Evolutionary conservation across 1,140 invertebrate species (phyloP), one percentile per base, ranked within the genome.

Genomic region (Neodiprion virginianus): DNA sequence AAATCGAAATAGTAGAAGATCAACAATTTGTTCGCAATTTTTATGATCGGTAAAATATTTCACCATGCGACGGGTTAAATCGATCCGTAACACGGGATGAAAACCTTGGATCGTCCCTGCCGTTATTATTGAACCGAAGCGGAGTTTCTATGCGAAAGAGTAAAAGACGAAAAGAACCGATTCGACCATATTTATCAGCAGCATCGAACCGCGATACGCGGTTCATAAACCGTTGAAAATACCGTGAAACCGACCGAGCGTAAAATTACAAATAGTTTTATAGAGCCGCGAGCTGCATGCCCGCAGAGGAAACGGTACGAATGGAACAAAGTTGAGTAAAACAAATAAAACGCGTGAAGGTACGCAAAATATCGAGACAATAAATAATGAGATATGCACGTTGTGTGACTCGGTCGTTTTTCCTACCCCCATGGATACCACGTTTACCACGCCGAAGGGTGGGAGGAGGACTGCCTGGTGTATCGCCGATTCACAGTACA

Each of bases 321-420:
- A 17, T 61, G 53, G 53, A 61, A 61, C 53, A 12, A 61, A 17
- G 8, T 61, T 61, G n/a, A 61, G n/a, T 8, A 61, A 61, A 61
- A 17, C 53, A 61, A 61, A 61, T 61, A 61, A 61, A 61, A 12
- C n/a, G n/a, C n/a, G 28, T 40, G 5, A 40, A 40, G 28, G 28
- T 40, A 4, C 53, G 53, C 53, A 17, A 61, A 61, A 12, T 61
- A 14, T 61, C 11, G 53, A 61, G 53, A 61, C n/a, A 61, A 61
- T 61, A 61, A 61, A 61, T 61, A 61, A 61, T 61, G 53, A 61
- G 53, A 61, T 61, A 17, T 61, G 53, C 53, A 61, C 53, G 53
- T 17, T 53, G 10, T 2, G 50, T 10, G 50, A 53, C 17, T 21
- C 10, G 50, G 50, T 61, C 53, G 53, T 61, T 61, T 61, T 14